Evolutionary conservation across 2,888 invertebrate species (phyloP).

Genomic region (Ischnus inquisitorius): DNA sequence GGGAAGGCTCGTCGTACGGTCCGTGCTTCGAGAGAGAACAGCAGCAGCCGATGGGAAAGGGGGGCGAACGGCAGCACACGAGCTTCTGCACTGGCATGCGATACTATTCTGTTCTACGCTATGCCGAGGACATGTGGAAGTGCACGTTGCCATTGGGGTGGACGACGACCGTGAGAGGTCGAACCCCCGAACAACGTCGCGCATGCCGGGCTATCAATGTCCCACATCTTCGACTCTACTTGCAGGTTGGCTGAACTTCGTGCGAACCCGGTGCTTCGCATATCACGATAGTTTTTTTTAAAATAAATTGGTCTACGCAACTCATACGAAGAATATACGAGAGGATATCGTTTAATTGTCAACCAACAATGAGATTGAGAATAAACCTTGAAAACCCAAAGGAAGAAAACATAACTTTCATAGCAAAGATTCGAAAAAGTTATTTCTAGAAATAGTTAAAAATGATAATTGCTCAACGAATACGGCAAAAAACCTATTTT

Average conservation of each 20-base stretch:
- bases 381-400: no score
- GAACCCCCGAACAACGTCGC: constrained; percentile 56
- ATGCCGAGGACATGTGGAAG: constrained; percentile 42
- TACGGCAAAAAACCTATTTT: no score
- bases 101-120: constrained; percentile 8
- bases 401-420: no score
- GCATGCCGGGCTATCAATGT: constrained; percentile 55
- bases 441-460: no score
- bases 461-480: no score
- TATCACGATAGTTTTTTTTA: background rate
- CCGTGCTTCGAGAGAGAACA: background rate
- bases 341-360: no score
- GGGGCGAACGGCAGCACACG: constrained; percentile 25
- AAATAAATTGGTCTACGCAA: background rate
- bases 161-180: constrained; percentile 41
- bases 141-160: constrained; percentile 44
- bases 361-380: no score
- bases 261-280: constrained; percentile 32
- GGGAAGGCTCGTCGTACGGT: constrained; percentile 2
- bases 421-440: no score
- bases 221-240: background rate
- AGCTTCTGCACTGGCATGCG: background rate
- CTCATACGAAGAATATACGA: no score
- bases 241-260: constrained; percentile 42
- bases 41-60: background rate